A percentile compares a stretch with the other conserved stretches of the same genome.
Evolutionary conservation across 1,140 invertebrate species (phyloP).

Genomic region (Drosophila pectinifera): DNA sequence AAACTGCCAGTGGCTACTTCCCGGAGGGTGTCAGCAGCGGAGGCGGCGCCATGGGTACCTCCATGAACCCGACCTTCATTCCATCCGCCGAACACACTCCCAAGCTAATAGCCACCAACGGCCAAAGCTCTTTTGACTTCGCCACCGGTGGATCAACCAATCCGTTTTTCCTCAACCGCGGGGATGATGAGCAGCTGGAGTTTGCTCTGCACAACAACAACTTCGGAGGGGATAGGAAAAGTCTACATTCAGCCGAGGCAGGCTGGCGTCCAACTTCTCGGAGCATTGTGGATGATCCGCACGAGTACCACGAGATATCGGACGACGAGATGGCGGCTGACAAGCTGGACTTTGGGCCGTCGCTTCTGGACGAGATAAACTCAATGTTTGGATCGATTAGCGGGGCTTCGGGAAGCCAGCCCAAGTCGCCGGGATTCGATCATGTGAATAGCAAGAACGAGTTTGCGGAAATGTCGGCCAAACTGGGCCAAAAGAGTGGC

Average conservation of each 20-base stretch:
- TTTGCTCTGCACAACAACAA: constrained; percentile 80
- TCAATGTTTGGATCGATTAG: constrained; percentile 93
- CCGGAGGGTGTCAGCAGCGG: constrained; percentile 61
- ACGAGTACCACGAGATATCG: constrained; percentile 97
- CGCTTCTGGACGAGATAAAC: constrained; percentile 97
- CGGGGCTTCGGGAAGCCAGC: constrained; percentile 56
- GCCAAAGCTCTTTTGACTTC: constrained; percentile 78
- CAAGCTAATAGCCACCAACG: constrained; percentile 72
- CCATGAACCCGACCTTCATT: constrained; percentile 83
- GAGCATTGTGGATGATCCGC: constrained; percentile 85
- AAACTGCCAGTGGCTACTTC: constrained; percentile 85
- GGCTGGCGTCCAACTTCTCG: constrained; percentile 56
- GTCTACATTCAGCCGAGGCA: constrained; percentile 47
- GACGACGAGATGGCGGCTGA: constrained; percentile 90
- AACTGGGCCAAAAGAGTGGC: constrained; percentile 71
- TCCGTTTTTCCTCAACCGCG: constrained; percentile 71
- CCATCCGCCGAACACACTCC: constrained; percentile 82
- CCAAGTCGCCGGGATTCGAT: constrained; percentile 87
- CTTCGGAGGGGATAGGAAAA: constrained; percentile 67
- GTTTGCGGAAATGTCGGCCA: constrained; percentile 89
- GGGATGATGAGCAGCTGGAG: constrained; percentile 66
- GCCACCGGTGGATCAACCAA: constrained; percentile 70
- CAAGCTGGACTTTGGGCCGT: constrained; percentile 95
- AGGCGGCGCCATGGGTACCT: constrained; percentile 43
- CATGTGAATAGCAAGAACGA: constrained; percentile 88